A percentile compares a stretch with the other conserved stretches of the same genome.
Conservation (phyloP, 2,113 vertebrate genomes). For the Dasyprocta punctata region DNA sequence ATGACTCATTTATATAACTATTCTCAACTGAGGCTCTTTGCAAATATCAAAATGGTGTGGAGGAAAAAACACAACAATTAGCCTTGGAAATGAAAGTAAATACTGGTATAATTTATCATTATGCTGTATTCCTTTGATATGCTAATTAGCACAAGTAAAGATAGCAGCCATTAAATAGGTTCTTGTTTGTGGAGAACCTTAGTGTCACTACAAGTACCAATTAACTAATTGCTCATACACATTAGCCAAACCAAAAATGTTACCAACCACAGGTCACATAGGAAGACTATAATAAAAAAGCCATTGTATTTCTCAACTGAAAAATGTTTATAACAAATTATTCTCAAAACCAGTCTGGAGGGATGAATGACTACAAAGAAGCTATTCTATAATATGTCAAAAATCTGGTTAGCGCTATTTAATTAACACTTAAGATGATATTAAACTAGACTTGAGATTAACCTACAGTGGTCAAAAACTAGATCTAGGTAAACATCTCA, state of each 20-base stretch:
- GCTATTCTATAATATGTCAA: neutral
- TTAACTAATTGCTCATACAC: slow-evolving; percentile 63
- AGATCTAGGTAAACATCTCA: neutral
- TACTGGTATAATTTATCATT: slow-evolving; percentile 56
- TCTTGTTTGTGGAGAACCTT: slow-evolving; percentile 9
- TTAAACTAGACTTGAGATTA: slow-evolving; percentile 11
- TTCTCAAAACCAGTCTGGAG: slow-evolving; percentile 12
- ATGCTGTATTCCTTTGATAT: slow-evolving; percentile 26
- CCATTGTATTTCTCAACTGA: slow-evolving; percentile 40
- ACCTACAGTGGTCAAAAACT: neutral
- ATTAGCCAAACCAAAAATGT: slow-evolving; percentile 60
- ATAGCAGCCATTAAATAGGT: slow-evolving; percentile 60
- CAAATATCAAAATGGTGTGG: slow-evolving; percentile 58
- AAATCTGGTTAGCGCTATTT: slow-evolving; percentile 14
- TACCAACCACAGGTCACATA: slow-evolving; percentile 26
- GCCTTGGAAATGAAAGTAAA: slow-evolving; percentile 63
- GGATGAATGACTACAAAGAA: neutral
- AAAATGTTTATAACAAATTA: slow-evolving; percentile 48
- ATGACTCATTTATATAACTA: slow-evolving; percentile 49
- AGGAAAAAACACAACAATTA: slow-evolving; percentile 45
- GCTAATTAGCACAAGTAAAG: slow-evolving; percentile 46
- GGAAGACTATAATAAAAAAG: slow-evolving; percentile 31
- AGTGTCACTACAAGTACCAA: slow-evolving; percentile 39
- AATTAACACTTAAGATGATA: slow-evolving; percentile 27
- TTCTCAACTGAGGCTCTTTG: slow-evolving; percentile 27